Percentiles rank a stretch among this genome's conserved stretches.
Evolutionary conservation across 37 sponge, comb jelly and placozoan genomes (phyloP).

Genomic region (Oscarella lobularis): DNA sequence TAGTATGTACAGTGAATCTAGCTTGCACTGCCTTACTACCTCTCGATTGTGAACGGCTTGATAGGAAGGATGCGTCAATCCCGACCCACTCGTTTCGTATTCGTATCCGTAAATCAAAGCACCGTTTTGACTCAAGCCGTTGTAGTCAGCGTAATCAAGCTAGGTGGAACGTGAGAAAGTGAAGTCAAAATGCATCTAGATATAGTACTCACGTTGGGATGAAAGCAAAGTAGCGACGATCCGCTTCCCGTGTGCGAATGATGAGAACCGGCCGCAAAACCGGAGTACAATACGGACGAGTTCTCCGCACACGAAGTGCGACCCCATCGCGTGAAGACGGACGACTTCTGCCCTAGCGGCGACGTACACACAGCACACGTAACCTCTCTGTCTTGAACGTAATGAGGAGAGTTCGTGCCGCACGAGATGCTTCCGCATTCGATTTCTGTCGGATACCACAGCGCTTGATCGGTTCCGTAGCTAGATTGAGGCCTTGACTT

Average conservation of each 20-base stretch:
- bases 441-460: background rate
- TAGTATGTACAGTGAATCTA: background rate
- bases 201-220: background rate
- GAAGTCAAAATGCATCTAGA: background rate
- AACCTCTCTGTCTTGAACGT: background rate
- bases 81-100: background rate
- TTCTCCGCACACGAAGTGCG: background rate
- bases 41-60: background rate
- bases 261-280: background rate
- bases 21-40: background rate
- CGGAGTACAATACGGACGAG: background rate
- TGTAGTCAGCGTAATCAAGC: background rate
- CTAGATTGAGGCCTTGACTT: background rate
- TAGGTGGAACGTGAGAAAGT: background rate
- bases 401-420: background rate
- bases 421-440: constrained; percentile 1
- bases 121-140: background rate
- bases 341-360: background rate
- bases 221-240: background rate
- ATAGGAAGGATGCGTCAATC: background rate
- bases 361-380: background rate
- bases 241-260: background rate
- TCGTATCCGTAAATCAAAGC: background rate
- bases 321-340: background rate
- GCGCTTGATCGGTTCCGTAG: background rate